Evolutionary conservation across 92 coral and sea anemone genomes (phyloP), one percentile per base, ranked within the genome.

Genomic region (Diadumene lineata): DNA sequence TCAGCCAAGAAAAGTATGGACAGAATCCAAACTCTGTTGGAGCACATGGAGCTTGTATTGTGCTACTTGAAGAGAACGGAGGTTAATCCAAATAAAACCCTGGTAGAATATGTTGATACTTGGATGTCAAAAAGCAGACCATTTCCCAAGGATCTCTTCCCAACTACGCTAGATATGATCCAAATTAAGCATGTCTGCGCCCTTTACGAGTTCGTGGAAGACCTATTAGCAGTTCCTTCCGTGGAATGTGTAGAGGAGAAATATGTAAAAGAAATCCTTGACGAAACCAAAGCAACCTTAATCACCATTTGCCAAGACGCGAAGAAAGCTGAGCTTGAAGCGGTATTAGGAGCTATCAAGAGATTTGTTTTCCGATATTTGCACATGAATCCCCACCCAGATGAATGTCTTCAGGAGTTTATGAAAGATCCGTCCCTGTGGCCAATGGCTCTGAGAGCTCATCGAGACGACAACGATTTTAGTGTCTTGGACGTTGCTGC

Each of bases 151-250:
- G 50, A 56, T 9, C 85, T 80, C 8, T 81, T 94, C n/a, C 92
- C 91, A 26, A 82, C 87, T 64, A 89, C 92, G 43, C 81, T 82
- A 60, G 84, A 89, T 63, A 76, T 89, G 7, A 85, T 94, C 63
- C 87, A 88, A 72, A 71, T 94, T 22, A 84, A 64, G 48, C 98
- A 94, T 78, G 87, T 94, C 31, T 97, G 86, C 15, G 97, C 94
- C 50, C 75, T 94, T 32, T 94, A 91, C 82, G 94, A 94, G 50
- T 90, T 87, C 30, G 84, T 90, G 27, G 98, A 94, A 55, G 98
- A 94, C 50, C 77, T 74, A 17, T 74, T 93, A 22, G 88, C 97
- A 17, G 90, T 88, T 66, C 80, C 94, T 9, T 93, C 90, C 29
- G 92, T 88, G 55, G 88, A 85, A 29, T 84, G 94, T 67, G 85